Percentiles rank a stretch among this genome's conserved stretches.
Evolutionary conservation across 2,113 vertebrate species (phyloP).

Genomic region (Anseranas semipalmata): DNA sequence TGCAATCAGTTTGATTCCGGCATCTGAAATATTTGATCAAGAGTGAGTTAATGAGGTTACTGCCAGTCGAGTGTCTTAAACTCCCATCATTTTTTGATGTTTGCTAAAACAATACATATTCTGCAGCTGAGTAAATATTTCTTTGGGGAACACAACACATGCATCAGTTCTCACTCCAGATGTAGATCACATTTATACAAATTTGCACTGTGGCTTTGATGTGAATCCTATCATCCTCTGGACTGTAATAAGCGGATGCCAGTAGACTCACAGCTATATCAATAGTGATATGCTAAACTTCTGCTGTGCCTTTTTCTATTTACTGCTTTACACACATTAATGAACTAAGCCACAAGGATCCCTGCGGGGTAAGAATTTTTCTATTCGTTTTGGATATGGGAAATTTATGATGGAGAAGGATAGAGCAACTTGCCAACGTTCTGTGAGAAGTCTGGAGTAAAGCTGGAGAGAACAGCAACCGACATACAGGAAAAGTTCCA

Average conservation of each 20-base stretch:
- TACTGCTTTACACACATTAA: not conserved
- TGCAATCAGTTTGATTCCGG: slow-evolving; percentile 27
- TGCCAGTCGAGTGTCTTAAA: slow-evolving; percentile 8
- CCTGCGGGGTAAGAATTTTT: not conserved
- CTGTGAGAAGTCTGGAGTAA: not conserved
- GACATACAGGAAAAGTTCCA: not conserved
- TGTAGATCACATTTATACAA: slow-evolving; percentile 7
- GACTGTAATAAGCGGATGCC: not conserved
- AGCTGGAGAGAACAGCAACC: not conserved
- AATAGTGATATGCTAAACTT: not conserved
- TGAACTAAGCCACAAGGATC: not conserved
- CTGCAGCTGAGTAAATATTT: slow-evolving; percentile 55
- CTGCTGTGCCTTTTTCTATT: not conserved
- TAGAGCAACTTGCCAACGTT: not conserved
- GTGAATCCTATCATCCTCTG: not conserved
- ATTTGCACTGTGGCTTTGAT: slow-evolving; percentile 39
- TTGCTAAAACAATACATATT: slow-evolving; percentile 17
- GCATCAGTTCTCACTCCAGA: slow-evolving; percentile 36
- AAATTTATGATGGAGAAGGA: not conserved
- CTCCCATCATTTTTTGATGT: slow-evolving; percentile 23
- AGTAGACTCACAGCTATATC: not conserved
- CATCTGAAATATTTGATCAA: slow-evolving; percentile 32
- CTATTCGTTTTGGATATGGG: not conserved
- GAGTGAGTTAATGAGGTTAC: slow-evolving; percentile 42
- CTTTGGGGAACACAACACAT: not conserved